Base-by-base conservation (phyloP, 2,113 vertebrate genomes). In the Dendrocopos noguchii region DNA sequence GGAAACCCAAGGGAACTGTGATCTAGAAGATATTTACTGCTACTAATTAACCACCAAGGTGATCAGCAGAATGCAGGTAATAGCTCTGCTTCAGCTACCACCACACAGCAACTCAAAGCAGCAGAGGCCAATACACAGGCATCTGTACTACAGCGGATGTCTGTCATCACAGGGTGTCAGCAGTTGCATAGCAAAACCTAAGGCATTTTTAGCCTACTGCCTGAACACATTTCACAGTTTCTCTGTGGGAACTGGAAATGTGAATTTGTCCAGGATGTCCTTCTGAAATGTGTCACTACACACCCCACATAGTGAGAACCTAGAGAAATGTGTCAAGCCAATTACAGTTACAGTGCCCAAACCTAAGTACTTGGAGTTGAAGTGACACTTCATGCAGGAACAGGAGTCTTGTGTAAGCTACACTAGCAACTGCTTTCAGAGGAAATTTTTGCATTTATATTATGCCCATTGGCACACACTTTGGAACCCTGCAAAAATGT, bases 251-350 rank as follows among this genome's bases (percentile, higher is more conserved):
- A 17, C 21, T 67, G 22, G 53, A 77, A 84, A 55, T 5, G 8
- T 0, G 18, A 25, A 22, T 70, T 75, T 34, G 44, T 53, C 55
- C 68, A 61, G 61, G 53, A 50, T 29, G 7, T 67, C 47, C 21
- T 60, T 25, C 6, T 29, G 12, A 74, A 65, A 64, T n/a, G 4
- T 52, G 27, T 31, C 15, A 19, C 53, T 57, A 24, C 15, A 36
- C 31, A 73, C 31, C 64, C 6, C n/a, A 11, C 0, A 1, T 12
- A 44, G 0, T 15, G 6, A 36, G 42, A 66, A 42, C 15, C 17
- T 2, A 1, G 4, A 15, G 8, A 52, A 65, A 44, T 8, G 27
- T 2, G 6, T 22, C 34, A 57, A 31, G 12, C 42, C 42, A 81
- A 21, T 50, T 21, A 25, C 34, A 80, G 61, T 33, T 59, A 56